Conservation (phyloP, 2,888 invertebrate species). For the Metellina segmentata region DNA sequence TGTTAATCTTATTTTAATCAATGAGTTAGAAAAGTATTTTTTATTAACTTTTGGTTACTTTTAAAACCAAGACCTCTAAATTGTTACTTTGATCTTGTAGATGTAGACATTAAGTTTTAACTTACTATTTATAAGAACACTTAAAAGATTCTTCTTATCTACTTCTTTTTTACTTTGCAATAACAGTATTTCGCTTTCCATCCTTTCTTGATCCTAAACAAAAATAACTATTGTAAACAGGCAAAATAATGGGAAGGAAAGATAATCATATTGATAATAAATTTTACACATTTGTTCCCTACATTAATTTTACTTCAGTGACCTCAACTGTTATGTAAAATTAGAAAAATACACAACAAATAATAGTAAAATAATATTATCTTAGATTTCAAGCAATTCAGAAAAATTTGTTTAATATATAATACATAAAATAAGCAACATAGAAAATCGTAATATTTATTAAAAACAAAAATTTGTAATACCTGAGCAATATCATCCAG, state of each 20-base stretch:
- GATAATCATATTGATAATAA: too few relatives aligned
- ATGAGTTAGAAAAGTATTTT: too few relatives aligned
- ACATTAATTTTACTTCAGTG: not conserved
- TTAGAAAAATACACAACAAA: not conserved
- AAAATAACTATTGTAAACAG: not conserved
- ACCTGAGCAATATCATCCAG: constrained; percentile 69
- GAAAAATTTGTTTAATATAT: not conserved
- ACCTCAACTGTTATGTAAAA: not conserved
- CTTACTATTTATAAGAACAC: constrained; percentile 57
- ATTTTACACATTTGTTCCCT: not conserved
- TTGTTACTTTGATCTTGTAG: not conserved
- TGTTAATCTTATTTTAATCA: too few relatives aligned
- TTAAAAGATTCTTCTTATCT: constrained; percentile 69
- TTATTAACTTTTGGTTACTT: too few relatives aligned
- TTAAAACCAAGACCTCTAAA: too few relatives aligned
- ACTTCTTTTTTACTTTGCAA: constrained; percentile 71
- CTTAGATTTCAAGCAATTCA: not conserved
- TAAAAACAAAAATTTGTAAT: not conserved
- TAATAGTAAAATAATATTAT: not conserved
- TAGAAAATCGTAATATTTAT: not conserved
- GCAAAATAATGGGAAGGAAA: not conserved
- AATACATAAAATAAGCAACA: not conserved
- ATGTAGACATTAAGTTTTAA: not conserved
- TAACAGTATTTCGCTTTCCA: constrained; percentile 72
- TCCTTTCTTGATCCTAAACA: constrained; percentile 72